phyloP scores from a whole-genome alignment of 1,140 invertebrate species.

The Cataglyphis hispanica region DNA sequence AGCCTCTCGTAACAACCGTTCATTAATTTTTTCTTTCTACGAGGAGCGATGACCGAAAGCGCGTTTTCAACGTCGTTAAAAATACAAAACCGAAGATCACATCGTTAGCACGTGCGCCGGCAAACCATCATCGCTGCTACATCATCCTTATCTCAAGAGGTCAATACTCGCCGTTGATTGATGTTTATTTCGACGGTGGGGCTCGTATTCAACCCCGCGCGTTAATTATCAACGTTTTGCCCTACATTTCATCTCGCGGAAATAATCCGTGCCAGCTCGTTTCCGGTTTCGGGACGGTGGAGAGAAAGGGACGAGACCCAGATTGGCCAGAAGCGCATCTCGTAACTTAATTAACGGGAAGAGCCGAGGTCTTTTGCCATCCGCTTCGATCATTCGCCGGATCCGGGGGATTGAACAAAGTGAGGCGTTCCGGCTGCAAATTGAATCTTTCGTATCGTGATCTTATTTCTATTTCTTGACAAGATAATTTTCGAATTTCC shows the following conservation, averaged over 20 bases:
- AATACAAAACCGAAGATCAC: constrained; percentile 21
- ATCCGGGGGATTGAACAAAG: constrained; percentile 48
- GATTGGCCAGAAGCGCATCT: constrained; percentile 48
- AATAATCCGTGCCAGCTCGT: constrained; percentile 54
- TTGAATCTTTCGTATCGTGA: constrained; percentile 55
- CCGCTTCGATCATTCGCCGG: constrained; percentile 53
- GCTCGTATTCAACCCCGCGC: not conserved
- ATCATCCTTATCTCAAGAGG: constrained; percentile 23
- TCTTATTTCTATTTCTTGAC: constrained; percentile 50
- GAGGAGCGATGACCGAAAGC: not conserved
- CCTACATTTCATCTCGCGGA: constrained; percentile 51
- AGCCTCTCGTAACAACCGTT: not conserved
- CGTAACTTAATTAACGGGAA: constrained; percentile 58
- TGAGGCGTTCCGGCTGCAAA: constrained; percentile 40
- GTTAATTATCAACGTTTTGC: constrained; percentile 44
- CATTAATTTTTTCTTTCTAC: constrained; percentile 49
- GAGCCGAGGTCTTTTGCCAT: constrained; percentile 51
- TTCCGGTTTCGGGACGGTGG: constrained; percentile 42
- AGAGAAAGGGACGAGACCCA: not conserved
- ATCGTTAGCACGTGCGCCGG: constrained; percentile 14
- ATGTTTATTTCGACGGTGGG: constrained; percentile 36
- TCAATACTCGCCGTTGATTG: constrained; percentile 35
- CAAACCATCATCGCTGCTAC: constrained; percentile 5
- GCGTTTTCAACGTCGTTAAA: not conserved
- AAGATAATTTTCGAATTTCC: constrained; percentile 29